Conservation (phyloP, 2,888 invertebrate genomes). For the Diadegma fenestrale region DNA sequence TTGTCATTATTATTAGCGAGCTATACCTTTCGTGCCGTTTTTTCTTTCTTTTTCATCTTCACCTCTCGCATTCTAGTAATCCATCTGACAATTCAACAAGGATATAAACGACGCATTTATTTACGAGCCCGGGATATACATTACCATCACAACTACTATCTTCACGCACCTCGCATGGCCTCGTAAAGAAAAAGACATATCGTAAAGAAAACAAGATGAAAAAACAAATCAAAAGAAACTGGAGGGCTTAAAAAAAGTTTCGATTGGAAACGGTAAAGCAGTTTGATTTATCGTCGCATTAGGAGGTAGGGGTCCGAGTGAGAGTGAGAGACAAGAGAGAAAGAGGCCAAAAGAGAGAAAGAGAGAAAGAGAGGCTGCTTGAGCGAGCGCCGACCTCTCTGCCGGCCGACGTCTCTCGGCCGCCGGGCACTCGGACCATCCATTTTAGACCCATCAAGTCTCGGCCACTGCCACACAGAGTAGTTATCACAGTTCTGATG, state of each 20-base stretch:
- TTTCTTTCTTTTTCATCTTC: conserved; percentile 36
- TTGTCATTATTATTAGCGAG: conserved; percentile 60
- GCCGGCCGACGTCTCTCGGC: conserved; percentile 63
- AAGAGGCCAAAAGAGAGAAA: conserved; percentile 56
- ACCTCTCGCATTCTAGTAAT: conserved; percentile 27
- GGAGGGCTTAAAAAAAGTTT: conserved; percentile 58
- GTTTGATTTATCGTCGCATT: conserved; percentile 73
- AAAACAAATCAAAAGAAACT: conserved; percentile 48
- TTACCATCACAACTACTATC: conserved; percentile 39
- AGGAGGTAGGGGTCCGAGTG: conserved; percentile 67
- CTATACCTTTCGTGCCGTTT: conserved; percentile 11
- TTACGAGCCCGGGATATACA: conserved; percentile 53
- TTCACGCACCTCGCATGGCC: conserved; percentile 52
- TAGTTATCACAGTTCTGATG: conserved; percentile 71
- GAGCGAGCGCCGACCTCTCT: conserved; percentile 68
- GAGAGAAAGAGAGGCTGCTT: conserved; percentile 36
- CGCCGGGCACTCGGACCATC: conserved; percentile 71
- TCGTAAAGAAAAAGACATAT: conserved; percentile 60
- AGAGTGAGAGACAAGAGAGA: conserved; percentile 52
- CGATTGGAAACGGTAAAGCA: conserved; percentile 71
- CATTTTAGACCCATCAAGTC: conserved; percentile 72
- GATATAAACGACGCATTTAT: conserved; percentile 67
- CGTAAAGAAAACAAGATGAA: conserved; percentile 42
- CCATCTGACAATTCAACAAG: conserved; percentile 59
- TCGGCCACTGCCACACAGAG: conserved; percentile 67